Evolutionary conservation across 2,888 invertebrate genomes (phyloP), one percentile per base, ranked within the genome.

Genomic region (Allolobophora icterica): DNA sequence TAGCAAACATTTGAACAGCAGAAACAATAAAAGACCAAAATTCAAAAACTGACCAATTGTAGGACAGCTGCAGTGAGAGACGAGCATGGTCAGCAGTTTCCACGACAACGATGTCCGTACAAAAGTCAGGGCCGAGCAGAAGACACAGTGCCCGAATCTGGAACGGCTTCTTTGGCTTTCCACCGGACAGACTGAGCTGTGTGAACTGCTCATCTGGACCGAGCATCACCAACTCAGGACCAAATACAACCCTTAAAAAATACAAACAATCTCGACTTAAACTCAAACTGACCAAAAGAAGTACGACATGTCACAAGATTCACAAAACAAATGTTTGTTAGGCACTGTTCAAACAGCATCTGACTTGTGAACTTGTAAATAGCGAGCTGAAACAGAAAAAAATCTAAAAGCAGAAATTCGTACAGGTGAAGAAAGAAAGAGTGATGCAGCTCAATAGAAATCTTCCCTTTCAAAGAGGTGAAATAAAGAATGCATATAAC

Each of bases 161-260:
- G 93, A 96, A 96, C 8, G 95, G 96, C 91, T 95, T 95, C 94
- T 96, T 96, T 30, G 96, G 96, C 92, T 96, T 96, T 15, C 96
- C 96, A 24, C 96, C 96, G 19, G 96, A 96, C 90, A 96, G 92
- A 91, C 95, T 95, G 38, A 96, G 94, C 93, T 96, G 96, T 3
- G 96, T 96, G 93, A 96, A 96, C 93, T 96, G 96, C 92, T 96
- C 96, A 93, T 96, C 96, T 4, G 96, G 96, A 15, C 95, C 95
- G 52, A 96, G 93, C 96, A 96, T 96, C 21, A 96, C 96, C 92
- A 96, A 94, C 92, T 96, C 96, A n/a, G 96, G 96, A 11, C 96
- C 96, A 94, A 96, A 96, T 30, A 96, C 94, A 91, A 96, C 96
- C 91, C 96, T 96, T n/a, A n/a, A n/a, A n/a, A 93, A 38, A 94